A percentile compares a stretch with the other conserved stretches of the same genome.
Conservation (phyloP, 2,888 invertebrate genomes). For the Heteromyza rotundicornis region DNA sequence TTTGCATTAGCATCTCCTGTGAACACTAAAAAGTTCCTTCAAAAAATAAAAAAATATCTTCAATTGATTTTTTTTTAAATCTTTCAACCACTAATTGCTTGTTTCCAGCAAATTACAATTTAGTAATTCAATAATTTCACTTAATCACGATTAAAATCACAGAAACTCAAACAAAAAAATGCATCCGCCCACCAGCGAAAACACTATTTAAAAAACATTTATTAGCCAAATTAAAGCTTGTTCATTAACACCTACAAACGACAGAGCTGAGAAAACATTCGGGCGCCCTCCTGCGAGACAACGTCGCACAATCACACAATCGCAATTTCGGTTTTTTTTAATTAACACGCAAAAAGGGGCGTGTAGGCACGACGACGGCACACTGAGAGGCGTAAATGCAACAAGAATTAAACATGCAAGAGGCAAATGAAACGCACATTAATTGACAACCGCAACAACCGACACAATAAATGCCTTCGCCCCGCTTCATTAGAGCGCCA, state of each 20-base stretch:
- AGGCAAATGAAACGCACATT: constrained; percentile 9
- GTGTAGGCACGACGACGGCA: neutral
- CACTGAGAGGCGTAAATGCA: constrained; percentile 5
- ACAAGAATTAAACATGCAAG: constrained; percentile 10
- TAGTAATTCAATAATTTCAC: too few species aligned
- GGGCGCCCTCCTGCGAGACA: neutral
- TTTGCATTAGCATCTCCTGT: too few species aligned
- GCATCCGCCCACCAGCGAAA: too few species aligned
- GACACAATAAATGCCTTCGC: neutral
- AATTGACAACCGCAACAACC: constrained; percentile 8
- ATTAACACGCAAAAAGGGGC: constrained; percentile 19
- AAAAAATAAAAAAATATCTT: too few species aligned
- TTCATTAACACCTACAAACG: neutral
- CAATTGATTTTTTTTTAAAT: too few species aligned
- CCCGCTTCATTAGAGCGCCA: neutral
- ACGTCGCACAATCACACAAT: neutral
- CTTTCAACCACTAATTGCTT: too few species aligned
- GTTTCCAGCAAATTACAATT: too few species aligned
- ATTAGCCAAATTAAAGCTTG: constrained; percentile 14
- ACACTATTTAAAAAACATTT: too few species aligned
- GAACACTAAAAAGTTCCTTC: too few species aligned
- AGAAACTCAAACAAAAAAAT: too few species aligned
- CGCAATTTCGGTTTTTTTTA: constrained; percentile 13
- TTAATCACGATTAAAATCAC: too few species aligned
- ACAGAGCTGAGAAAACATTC: neutral